phyloP scores from a whole-genome alignment of 2,797 vertebrate species.

The Discoglossus pictus region DNA sequence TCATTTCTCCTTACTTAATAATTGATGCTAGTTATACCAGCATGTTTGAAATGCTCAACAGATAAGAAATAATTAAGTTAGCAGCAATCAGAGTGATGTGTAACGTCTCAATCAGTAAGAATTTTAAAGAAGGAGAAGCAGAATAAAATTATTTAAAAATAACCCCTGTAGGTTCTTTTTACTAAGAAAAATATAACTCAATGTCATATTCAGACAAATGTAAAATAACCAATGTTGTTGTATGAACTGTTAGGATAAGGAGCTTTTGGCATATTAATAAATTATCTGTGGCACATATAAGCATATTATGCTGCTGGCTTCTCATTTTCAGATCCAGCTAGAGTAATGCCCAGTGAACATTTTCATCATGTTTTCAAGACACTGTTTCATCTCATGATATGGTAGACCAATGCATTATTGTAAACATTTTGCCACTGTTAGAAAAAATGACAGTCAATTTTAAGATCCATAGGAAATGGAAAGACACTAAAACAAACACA shows the following conservation, averaged over 20 bases:
- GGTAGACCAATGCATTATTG: too few relatives aligned
- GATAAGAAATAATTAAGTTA: slow-evolving; percentile 75
- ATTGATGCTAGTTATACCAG: slow-evolving; percentile 64
- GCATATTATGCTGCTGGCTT: background rate
- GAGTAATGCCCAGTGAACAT: slow-evolving; percentile 11
- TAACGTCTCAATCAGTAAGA: slow-evolving; percentile 67
- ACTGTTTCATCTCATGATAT: too few relatives aligned
- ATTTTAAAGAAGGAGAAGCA: slow-evolving; percentile 61
- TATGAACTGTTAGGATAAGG: slow-evolving; percentile 53
- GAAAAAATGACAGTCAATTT: too few relatives aligned
- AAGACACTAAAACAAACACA: too few relatives aligned
- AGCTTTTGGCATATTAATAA: slow-evolving; percentile 50
- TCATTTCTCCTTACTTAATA: slow-evolving; percentile 69
- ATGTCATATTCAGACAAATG: slow-evolving; percentile 54
- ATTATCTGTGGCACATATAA: slow-evolving; percentile 24
- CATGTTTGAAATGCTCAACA: slow-evolving; percentile 64
- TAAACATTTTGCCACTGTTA: too few relatives aligned
- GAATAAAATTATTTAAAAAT: slow-evolving; percentile 59
- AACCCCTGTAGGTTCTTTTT: slow-evolving; percentile 33
- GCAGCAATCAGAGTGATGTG: slow-evolving; percentile 60
- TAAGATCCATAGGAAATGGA: too few relatives aligned
- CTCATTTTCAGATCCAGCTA: slow-evolving; percentile 14
- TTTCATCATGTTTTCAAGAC: background rate
- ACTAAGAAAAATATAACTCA: slow-evolving; percentile 53
- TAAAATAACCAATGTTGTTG: slow-evolving; percentile 50